Evolutionary conservation across 2,797 vertebrate species (phyloP), one percentile per base, ranked within the genome.

Genomic region (Schizopygopsis pylzovi): DNA sequence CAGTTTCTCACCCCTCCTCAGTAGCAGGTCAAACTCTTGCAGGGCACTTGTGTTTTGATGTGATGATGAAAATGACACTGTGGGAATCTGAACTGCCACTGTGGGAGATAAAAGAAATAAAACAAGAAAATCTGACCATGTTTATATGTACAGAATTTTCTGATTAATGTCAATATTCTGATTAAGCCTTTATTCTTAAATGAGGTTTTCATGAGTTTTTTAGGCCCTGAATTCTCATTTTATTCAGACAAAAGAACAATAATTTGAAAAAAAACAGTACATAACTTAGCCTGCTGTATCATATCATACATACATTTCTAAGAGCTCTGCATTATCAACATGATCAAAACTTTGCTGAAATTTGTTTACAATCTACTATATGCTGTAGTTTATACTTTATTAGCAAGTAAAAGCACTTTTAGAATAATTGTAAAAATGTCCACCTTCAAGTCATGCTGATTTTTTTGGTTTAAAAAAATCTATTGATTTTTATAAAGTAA

Each of bases 1-100:
- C n/a, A 39, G 33, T 15, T 52, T 59, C 84, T 75, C 93, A 98
- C 98, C 97, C 97, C 93, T 93, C 15, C 54, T 92, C 61, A 99
- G 93, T 84, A 97, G 94, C 75, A 52, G 82, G 92, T 94, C 90
- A 91, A 99, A 98, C 16, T 97, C 93, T 22, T 90, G 91, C 89
- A 99, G 94, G 20, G 97, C 97, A 0, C 95, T 97, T 12, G 88
- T 93, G 89, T 99, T 98, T 89, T 90, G 86, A 4, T 96, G 86
- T 0, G 93, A 92, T 3, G 90, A 39, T 2, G 95, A 93, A 71
- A 95, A 71, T 0, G 98, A 97, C 87, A 99, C 97, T 0, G 98
- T 99, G 20, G 97, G 97, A 88, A 99, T 97, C 92, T 90, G 94
- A 87, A 99, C 91, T 3, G 97, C 96, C 87, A 95, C 98, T 85